phyloP scores from a whole-genome alignment of 2,113 vertebrate genomes.

The Mesocricetus auratus region DNA sequence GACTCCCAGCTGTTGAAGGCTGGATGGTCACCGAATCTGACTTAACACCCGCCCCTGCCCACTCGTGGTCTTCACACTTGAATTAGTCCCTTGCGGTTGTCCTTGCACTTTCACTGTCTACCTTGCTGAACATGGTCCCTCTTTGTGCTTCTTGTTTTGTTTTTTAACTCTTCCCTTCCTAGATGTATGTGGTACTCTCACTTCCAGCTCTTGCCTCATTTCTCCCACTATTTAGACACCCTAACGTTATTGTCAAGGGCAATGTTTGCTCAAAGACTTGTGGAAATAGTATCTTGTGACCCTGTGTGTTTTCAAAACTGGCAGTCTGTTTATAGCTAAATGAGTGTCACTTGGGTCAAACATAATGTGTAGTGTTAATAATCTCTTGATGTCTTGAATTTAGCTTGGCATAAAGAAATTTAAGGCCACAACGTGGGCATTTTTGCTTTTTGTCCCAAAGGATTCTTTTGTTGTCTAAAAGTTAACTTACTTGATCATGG shows the following conservation, averaged over 20 bases:
- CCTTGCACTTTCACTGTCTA: not conserved
- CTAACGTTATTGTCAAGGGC: not conserved
- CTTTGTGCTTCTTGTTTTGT: not conserved
- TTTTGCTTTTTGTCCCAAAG: not conserved
- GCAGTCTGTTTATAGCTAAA: not conserved
- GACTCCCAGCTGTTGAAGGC: not conserved
- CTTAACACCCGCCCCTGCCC: too few species aligned
- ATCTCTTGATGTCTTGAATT: not conserved
- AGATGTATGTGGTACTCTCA: not conserved
- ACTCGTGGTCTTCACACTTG: too few species aligned
- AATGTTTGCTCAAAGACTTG: not conserved
- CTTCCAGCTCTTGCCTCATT: not conserved
- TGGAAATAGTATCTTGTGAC: not conserved
- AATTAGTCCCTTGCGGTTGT: rapidly evolving
- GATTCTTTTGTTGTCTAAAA: not conserved
- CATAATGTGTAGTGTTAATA: not conserved
- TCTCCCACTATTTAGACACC: not conserved
- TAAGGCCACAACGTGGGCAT: not conserved
- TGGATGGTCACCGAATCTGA: not conserved
- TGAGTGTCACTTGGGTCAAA: not conserved
- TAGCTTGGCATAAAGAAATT: not conserved
- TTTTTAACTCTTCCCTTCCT: not conserved
- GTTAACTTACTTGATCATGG: not conserved
- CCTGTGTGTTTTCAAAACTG: not conserved
- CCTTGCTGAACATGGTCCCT: not conserved